Conservation (phyloP, 2,797 vertebrate genomes). For the Notamacropus eugenii region DNA sequence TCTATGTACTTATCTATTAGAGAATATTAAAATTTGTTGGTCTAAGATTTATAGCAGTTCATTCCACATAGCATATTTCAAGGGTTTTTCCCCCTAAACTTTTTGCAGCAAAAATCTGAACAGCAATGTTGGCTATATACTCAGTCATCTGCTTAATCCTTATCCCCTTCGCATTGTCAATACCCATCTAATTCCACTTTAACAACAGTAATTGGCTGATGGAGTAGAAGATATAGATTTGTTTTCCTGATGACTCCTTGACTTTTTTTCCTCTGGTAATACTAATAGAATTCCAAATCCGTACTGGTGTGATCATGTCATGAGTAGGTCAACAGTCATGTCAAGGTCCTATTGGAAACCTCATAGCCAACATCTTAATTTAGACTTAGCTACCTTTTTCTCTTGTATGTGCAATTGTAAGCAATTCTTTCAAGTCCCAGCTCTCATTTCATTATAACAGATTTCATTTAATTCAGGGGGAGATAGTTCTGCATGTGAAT, state of each 20-base stretch:
- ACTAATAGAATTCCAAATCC: constrained; percentile 99
- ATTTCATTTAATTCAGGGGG: constrained; percentile 87
- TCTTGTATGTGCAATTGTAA: constrained; percentile 88
- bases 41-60: constrained; percentile 54
- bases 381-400: constrained; percentile 92
- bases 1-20: constrained; percentile 57
- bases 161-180: constrained; percentile 95
- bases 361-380: constrained; percentile 99
- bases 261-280: constrained; percentile 97
- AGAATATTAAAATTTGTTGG: constrained; percentile 63
- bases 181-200: constrained; percentile 99
- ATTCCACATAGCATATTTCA: constrained; percentile 62
- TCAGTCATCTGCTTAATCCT: constrained; percentile 91
- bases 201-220: constrained; percentile 99
- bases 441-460: constrained; percentile 87
- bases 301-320: constrained; percentile 95
- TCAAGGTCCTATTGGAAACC: constrained; percentile 99
- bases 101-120: constrained; percentile 58
- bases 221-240: constrained; percentile 99
- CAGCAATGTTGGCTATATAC: constrained; percentile 75
- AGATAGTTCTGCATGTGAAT: constrained; percentile 86
- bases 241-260: constrained; percentile 99
- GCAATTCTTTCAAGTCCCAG: constrained; percentile 86
- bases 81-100: constrained; percentile 60
- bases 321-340: constrained; percentile 99